A percentile compares a stretch with the other conserved stretches of the same genome.
phyloP scores from a whole-genome alignment of 2,113 vertebrate genomes.

The Megalops atlanticus region DNA sequence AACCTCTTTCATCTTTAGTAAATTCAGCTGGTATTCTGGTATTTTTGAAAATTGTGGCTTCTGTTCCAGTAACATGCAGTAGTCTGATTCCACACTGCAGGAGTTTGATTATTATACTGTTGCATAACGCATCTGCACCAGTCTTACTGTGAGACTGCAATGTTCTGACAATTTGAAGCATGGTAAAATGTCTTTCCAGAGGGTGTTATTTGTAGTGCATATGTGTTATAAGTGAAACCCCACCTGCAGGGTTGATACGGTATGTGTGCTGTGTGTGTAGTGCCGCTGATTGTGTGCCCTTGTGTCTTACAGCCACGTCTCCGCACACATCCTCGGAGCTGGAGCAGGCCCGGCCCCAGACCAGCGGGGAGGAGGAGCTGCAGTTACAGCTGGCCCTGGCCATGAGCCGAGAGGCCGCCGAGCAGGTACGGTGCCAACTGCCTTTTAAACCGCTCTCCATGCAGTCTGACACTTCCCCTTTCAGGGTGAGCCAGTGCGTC shows the following conservation, averaged over 20 bases:
- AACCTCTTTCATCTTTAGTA: too few relatives aligned
- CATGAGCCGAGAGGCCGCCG: conserved; percentile 95
- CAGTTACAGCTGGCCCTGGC: conserved; percentile 94
- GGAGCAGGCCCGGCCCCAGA: conserved; percentile 96
- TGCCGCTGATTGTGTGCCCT: conserved; percentile 10
- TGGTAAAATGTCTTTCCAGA: too few relatives aligned
- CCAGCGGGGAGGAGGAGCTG: conserved; percentile 92
- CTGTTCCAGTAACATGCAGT: too few relatives aligned
- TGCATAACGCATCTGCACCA: too few relatives aligned
- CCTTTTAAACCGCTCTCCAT: not conserved
- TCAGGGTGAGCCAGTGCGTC: not conserved
- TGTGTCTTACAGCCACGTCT: conserved; percentile 79
- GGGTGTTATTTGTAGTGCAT: too few relatives aligned
- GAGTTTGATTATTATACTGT: not conserved
- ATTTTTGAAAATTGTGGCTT: too few relatives aligned
- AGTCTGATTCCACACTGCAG: not conserved
- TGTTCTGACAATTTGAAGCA: not conserved
- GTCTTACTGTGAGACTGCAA: not conserved
- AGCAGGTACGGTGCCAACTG: conserved; percentile 76
- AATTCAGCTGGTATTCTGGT: too few relatives aligned
- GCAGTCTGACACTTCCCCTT: not conserved
- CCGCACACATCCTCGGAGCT: conserved; percentile 88
- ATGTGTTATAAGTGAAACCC: not conserved
- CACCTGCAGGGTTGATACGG: not conserved
- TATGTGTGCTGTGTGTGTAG: not conserved